Evolutionary conservation across 2,113 vertebrate genomes (phyloP).

Genomic region (Lepidothrix coronata): DNA sequence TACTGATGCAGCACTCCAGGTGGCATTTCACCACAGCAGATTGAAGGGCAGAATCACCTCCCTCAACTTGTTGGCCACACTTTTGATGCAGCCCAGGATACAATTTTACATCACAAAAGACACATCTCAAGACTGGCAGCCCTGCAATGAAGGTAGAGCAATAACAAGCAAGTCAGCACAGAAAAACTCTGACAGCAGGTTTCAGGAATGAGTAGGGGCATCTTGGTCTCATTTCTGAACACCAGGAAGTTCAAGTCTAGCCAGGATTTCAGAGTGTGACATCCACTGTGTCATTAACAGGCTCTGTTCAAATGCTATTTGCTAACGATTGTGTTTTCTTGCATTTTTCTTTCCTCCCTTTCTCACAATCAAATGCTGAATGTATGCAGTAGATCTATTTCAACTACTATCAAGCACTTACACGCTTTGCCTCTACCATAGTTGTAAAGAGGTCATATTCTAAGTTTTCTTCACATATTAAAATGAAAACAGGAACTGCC

Average conservation of each 20-base stretch:
- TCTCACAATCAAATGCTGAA: background rate
- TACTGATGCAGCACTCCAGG: background rate
- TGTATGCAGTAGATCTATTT: background rate
- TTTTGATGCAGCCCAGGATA: background rate
- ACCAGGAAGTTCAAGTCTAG: background rate
- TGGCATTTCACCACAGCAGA: accelerated
- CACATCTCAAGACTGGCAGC: background rate
- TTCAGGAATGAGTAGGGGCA: background rate
- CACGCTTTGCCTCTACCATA: background rate
- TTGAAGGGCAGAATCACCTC: background rate
- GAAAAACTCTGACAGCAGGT: background rate
- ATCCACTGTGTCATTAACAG: background rate
- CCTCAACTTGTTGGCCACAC: accelerated
- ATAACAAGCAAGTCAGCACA: background rate
- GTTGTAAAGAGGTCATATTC: background rate
- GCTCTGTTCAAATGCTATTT: background rate
- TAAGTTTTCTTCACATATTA: background rate
- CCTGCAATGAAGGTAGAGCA: background rate
- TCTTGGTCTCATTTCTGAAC: background rate
- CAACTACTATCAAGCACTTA: background rate
- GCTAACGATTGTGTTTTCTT: background rate
- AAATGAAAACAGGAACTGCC: background rate
- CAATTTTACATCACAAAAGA: background rate
- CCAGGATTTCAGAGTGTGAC: background rate
- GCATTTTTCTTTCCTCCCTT: background rate